Base-by-base conservation (phyloP, 2,888 invertebrate species). In the Agrochola macilenta region DNA sequence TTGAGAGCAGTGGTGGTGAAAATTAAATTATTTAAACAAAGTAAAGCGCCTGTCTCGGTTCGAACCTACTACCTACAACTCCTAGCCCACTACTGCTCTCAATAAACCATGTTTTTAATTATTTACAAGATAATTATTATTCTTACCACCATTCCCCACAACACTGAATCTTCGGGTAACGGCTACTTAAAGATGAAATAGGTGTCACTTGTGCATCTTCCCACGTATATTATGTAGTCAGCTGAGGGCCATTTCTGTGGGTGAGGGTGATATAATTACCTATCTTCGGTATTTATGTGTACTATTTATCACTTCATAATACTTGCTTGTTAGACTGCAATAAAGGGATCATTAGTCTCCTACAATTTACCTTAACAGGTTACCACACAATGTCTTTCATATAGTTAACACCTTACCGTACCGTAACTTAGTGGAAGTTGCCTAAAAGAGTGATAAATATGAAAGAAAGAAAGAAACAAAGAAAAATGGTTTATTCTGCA, bases 171-270 rank as follows among this genome's bases (percentile, higher is more conserved):
- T 61, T 64, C 49, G 43, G 14, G 35, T 52, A n/a, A 63, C n/a
- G 30, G 35, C 57, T 68, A 73, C 43, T 83, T 60, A 69, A 69
- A 74, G 69, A 73, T 61, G 60, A 54, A 82, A 58, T 78, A 43
- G 11, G 11, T 57, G 69, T 81, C 83, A 83, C 49, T 61, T 83
- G 83, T 69, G 68, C 49, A 35, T 71, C 64, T 84, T 83, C 83
- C 73, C 84, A 83, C 83, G 73, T 71, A 61, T 64, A 84, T 84
- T 81, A 69, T 5, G 60, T 71, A 84, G 84, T 76, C 73, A 76
- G 54, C 49, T 30, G 57, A 74, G 70, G 73, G 84, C 9, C 57
- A 69, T 57, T 35, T 14, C 23, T 73, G 39, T 69, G 66, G 39
- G 66, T 39, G 68, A 83, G 84, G 83, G 81, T 35, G 49, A 69